Percentiles rank a stretch among this genome's conserved stretches.
phyloP scores from a whole-genome alignment of 2,113 vertebrate species.

The Galeopterus variegatus region DNA sequence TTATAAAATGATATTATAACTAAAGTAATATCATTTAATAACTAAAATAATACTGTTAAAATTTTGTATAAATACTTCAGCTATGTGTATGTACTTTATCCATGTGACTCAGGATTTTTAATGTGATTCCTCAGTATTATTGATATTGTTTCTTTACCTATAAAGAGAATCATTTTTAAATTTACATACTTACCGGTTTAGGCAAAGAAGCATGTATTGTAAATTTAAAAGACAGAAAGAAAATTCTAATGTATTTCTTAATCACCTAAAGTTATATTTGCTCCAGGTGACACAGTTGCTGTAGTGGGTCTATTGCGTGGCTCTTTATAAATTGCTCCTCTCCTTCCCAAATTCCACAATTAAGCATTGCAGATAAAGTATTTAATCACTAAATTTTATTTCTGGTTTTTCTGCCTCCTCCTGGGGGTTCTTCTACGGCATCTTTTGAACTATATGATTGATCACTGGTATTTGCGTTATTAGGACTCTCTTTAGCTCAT shows the following conservation, averaged over 20 bases:
- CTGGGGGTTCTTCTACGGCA: background rate
- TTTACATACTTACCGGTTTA: conserved; percentile 45
- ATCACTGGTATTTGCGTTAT: background rate
- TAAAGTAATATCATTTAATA: too few relatives aligned
- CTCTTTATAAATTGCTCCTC: background rate
- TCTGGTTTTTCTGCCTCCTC: conserved; percentile 53
- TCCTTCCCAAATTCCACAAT: background rate
- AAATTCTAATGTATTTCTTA: conserved; percentile 46
- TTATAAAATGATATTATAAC: background rate
- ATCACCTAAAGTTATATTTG: background rate
- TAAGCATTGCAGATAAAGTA: background rate
- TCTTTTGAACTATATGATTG: background rate
- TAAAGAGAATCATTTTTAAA: conserved; percentile 57
- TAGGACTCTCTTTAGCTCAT: conserved; percentile 28
- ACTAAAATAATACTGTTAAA: background rate
- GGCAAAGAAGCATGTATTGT: conserved; percentile 6
- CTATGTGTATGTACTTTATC: conserved; percentile 46
- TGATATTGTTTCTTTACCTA: conserved; percentile 39
- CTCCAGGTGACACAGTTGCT: background rate
- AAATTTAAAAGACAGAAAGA: conserved; percentile 15
- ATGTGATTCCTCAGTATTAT: conserved; percentile 55
- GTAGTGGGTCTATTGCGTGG: background rate
- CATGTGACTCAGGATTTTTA: conserved; percentile 33
- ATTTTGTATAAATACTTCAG: background rate
- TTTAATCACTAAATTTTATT: background rate